Evolutionary conservation across 2,113 vertebrate genomes (phyloP).

Genomic region (Probosciger aterrimus): DNA sequence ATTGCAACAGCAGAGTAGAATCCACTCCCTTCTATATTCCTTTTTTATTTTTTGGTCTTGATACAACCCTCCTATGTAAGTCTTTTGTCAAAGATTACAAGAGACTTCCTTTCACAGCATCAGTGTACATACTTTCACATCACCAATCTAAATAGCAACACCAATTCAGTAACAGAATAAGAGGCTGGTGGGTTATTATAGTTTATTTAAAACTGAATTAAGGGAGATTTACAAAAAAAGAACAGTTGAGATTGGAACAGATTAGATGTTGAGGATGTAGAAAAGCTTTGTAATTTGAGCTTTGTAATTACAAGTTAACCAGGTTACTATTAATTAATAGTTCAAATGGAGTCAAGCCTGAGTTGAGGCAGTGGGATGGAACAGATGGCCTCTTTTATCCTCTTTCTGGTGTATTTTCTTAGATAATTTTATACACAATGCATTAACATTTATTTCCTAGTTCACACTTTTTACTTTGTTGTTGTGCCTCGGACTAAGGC

Average conservation of each 20-base stretch:
- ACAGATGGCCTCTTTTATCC: neutral
- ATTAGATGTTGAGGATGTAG: neutral
- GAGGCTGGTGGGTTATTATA: neutral
- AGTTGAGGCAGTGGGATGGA: neutral
- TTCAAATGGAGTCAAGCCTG: neutral
- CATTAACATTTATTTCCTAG: neutral
- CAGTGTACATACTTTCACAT: neutral
- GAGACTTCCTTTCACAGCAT: neutral
- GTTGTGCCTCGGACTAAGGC: neutral
- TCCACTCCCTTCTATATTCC: neutral
- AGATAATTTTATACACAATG: neutral
- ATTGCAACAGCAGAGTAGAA: neutral
- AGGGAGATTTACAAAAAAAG: neutral
- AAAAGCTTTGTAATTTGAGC: neutral
- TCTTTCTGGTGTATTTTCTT: neutral
- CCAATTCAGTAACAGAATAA: constrained; percentile 3
- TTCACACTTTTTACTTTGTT: neutral
- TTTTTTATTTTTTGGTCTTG: neutral
- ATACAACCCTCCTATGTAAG: neutral
- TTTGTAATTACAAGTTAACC: neutral
- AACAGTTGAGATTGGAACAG: neutral
- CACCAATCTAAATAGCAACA: neutral
- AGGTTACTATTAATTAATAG: neutral
- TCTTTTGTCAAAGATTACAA: neutral
- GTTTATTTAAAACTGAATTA: constrained; percentile 20